Percentiles rank a stretch among this genome's conserved stretches.
Conservation (phyloP, 2,113 vertebrate genomes). For the Embiotoca jacksoni region DNA sequence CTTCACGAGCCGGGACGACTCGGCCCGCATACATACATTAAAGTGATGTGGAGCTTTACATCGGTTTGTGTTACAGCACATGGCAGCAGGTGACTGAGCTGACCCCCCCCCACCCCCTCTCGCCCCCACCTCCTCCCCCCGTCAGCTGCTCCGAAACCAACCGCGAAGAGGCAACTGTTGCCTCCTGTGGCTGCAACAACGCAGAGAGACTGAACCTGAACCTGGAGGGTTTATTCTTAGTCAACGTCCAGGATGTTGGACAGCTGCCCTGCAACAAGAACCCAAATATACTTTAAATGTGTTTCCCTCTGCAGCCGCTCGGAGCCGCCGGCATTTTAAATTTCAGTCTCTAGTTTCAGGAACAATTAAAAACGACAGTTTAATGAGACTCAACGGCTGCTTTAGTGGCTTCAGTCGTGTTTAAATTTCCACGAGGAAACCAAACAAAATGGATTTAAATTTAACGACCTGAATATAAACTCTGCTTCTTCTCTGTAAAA, state of each 20-base stretch:
- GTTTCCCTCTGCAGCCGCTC: background rate
- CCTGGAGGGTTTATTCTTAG: constrained; percentile 58
- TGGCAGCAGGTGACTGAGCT: background rate
- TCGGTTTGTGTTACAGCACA: no score
- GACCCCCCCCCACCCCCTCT: constrained; percentile 51
- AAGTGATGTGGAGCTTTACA: no score
- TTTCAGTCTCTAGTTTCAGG: background rate
- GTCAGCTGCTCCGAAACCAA: no score
- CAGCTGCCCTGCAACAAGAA: constrained; percentile 36
- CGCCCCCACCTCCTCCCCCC: background rate
- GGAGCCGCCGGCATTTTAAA: no score
- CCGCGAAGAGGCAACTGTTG: constrained; percentile 57
- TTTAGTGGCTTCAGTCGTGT: background rate
- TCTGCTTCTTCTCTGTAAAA: no score
- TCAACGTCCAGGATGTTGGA: background rate
- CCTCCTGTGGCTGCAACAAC: background rate
- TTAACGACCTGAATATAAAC: no score
- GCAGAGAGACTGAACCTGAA: background rate
- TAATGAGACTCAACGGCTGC: background rate
- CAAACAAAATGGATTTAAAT: no score
- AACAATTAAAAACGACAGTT: background rate
- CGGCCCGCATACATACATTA: no score
- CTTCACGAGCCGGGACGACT: no score
- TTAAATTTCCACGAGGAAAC: no score
- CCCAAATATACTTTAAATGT: no score